Evolutionary conservation across 1,140 invertebrate genomes (phyloP).

Genomic region (Ips nitidus): DNA sequence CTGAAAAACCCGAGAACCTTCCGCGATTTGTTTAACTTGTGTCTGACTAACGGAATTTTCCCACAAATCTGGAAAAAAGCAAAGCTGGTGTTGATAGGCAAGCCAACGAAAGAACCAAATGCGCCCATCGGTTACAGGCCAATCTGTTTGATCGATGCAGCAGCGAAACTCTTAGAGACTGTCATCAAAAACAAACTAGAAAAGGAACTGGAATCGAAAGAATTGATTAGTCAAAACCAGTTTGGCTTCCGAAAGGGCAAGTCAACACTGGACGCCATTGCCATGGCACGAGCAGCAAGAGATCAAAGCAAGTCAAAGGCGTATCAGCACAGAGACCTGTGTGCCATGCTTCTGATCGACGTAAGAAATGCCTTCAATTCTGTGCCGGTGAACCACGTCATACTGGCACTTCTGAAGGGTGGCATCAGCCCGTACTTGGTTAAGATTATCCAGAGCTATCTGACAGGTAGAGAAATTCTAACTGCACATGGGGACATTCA

Average conservation of each 20-base stretch:
- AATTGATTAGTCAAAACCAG: neutral
- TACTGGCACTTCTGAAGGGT: neutral
- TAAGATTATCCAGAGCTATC: neutral
- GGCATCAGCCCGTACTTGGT: neutral
- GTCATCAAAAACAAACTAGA: neutral
- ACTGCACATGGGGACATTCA: neutral
- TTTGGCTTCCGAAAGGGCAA: neutral
- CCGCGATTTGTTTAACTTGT: neutral
- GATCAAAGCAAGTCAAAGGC: neutral
- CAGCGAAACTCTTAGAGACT: neutral
- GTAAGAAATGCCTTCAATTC: neutral
- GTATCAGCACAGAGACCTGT: neutral
- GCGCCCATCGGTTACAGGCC: slow-evolving; percentile 7
- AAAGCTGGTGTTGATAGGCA: slow-evolving; percentile 20
- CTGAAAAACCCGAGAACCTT: neutral
- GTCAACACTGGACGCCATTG: neutral
- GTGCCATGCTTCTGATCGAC: neutral
- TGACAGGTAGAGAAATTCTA: neutral
- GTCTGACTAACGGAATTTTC: slow-evolving; percentile 4
- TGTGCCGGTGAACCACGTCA: neutral
- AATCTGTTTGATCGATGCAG: slow-evolving; percentile 11
- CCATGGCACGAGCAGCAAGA: neutral
- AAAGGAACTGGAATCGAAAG: neutral
- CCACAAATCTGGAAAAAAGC: slow-evolving; percentile 24
- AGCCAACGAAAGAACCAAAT: slow-evolving; percentile 15